Evolutionary conservation across 2,888 invertebrate species (phyloP), one percentile per base, ranked within the genome.

Genomic region (Homarus gammarus): DNA sequence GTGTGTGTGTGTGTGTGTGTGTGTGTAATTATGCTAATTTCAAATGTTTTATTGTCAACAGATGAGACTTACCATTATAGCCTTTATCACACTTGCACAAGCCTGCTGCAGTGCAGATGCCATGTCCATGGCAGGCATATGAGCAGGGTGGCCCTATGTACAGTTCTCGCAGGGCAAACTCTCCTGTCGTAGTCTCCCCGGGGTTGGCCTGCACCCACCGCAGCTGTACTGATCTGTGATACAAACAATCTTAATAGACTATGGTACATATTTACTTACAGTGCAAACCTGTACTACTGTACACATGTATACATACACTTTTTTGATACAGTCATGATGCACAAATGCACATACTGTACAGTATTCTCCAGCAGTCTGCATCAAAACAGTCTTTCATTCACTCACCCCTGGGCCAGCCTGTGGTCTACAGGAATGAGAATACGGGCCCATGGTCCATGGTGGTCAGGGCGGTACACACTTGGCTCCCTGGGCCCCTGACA

Each of bases 81-180:
- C 93, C 93, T 15, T 83, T 81, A 72, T 93, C 93, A 92, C 94
- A 94, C 3, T 89, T 72, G 92, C 94, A 94, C 5, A 82, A 64
- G 56, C 87, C 75, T 6, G 93, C 93, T 5, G 92, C 84, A 12
- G 92, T 92, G 92, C 94, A 94, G 10, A 93, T 90, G 3, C 94
- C 94, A 90, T 93, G 93, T 40, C 94, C 93, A 77, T 93, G 93
- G 92, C 94, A 94, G 90, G 93, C 92, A 27, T 93, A 90, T 6
- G 93, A 92, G 92, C 94, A 94, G 0, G 94, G 93, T 38, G 93
- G 93, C 0, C 94, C 94, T 68, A 94, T 93, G 91, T 94, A 94
- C 51, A 92, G 77, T 5, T 90, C 79, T 10, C 90, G 78, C 40
- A 92, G 44, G 15, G 90, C 90, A 49, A 92, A 92, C 79, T 89